Conservation (phyloP, 2,797 vertebrate species). For the Graptemys geographica region DNA sequence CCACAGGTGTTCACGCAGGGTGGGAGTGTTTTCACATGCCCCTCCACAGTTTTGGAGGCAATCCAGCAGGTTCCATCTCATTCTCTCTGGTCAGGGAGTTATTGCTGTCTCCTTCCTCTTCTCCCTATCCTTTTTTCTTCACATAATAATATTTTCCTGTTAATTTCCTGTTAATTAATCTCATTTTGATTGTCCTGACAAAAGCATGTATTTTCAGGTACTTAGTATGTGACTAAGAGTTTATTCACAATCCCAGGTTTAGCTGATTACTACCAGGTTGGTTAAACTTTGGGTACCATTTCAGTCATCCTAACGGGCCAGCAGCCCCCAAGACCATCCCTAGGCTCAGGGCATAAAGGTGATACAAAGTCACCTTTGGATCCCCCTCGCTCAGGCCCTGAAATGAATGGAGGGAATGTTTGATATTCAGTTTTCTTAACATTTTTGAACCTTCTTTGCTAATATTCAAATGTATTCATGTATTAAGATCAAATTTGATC, state of each 20-base stretch:
- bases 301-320: not conserved
- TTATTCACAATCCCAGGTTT: not conserved
- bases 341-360: not conserved
- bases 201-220: accelerated
- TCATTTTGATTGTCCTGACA: not conserved
- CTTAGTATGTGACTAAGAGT: not conserved
- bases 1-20: not conserved
- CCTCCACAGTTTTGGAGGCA: not conserved
- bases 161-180: accelerated
- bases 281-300: not conserved
- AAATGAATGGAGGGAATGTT: not conserved
- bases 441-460: not conserved
- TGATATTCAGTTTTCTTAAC: not conserved
- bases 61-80: accelerated
- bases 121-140: not conserved
- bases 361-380: not conserved
- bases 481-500: not conserved
- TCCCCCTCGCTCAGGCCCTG: not conserved
- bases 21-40: not conserved
- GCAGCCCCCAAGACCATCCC: not conserved
- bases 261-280: not conserved
- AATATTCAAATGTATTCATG: not conserved
- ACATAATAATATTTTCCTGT: not conserved
- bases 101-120: not conserved
- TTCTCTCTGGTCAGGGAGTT: not conserved